These are phyloP conservation scores for Eupithecia dodoneata DNA, from an alignment of 2,888 invertebrate species.

Conservation along the genomic window DNA sequence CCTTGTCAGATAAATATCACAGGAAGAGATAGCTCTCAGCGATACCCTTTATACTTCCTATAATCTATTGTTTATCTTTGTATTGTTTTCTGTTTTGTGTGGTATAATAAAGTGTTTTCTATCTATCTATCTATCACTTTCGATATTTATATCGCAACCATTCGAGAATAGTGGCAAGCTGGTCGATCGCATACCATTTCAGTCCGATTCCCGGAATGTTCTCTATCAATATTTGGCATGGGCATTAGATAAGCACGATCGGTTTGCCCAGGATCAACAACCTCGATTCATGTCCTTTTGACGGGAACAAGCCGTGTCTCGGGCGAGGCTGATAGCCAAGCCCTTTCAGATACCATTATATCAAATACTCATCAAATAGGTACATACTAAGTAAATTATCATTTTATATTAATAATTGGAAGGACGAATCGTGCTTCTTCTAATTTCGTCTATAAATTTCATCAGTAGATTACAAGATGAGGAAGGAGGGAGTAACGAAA, in stretches of 20 bases:
- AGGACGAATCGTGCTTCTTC: background rate
- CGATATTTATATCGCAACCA: background rate
- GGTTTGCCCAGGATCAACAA: constrained; percentile 53
- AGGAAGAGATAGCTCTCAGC: no score
- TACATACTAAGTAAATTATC: background rate
- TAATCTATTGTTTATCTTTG: no score
- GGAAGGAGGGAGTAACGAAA: no score
- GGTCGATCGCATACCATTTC: constrained; percentile 45
- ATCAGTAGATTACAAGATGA: no score
- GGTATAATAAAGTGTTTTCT: no score
- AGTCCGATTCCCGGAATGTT: constrained; percentile 61
- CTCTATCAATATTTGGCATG: constrained; percentile 65
- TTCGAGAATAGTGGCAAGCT: constrained; percentile 1
- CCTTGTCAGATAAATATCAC: no score
- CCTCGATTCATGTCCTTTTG: constrained; percentile 46
- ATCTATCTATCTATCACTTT: background rate
- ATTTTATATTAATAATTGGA: background rate
- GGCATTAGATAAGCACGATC: constrained; percentile 62
- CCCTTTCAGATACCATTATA: constrained; percentile 6
- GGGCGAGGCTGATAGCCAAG: constrained; percentile 6
- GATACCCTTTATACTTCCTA: no score
- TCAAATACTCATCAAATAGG: background rate
- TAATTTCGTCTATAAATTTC: no score
- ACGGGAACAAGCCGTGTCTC: constrained; percentile 16
- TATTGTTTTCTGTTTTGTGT: no score